Conservation (phyloP, 2,888 invertebrate genomes). For the Cantharis lateralis region DNA sequence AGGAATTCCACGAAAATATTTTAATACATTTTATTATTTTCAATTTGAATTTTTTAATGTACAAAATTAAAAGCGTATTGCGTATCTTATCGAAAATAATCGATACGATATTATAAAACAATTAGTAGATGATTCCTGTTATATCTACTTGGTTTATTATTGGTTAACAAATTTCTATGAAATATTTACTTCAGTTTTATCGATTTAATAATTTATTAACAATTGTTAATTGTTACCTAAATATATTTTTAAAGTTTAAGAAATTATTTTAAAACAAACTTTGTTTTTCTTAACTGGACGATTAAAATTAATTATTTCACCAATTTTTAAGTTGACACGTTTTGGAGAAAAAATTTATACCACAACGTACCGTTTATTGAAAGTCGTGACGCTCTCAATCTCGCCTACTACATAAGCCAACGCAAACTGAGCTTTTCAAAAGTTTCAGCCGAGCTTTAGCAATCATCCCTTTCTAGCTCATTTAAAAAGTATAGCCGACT, state of each 20-base stretch:
- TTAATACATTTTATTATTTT: not conserved
- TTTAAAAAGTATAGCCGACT: not conserved
- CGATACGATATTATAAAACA: not conserved
- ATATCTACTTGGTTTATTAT: not conserved
- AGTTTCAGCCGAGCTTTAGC: conserved; percentile 17
- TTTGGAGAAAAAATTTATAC: not conserved
- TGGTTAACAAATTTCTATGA: not conserved
- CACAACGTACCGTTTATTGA: conserved; percentile 24
- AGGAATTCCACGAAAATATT: not conserved
- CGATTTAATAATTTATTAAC: not conserved
- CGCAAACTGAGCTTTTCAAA: conserved; percentile 29
- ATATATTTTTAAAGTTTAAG: not conserved
- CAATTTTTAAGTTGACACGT: not conserved
- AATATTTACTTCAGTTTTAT: not conserved
- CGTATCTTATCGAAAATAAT: not conserved
- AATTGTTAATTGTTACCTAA: not conserved
- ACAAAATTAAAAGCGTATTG: not conserved
- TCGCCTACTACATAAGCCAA: conserved; percentile 12
- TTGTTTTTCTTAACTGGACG: not conserved
- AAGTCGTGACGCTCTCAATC: conserved; percentile 17
- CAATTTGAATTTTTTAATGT: not conserved
- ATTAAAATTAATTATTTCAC: not conserved
- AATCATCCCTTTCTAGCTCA: conserved; percentile 7
- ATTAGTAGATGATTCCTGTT: not conserved
- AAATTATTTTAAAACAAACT: not conserved